A percentile compares a stretch with the other conserved stretches of the same genome.
These are phyloP conservation scores for Melanotaenia duboulayi DNA, from an alignment of 2,113 vertebrate genomes.

Conservation along the genomic window DNA sequence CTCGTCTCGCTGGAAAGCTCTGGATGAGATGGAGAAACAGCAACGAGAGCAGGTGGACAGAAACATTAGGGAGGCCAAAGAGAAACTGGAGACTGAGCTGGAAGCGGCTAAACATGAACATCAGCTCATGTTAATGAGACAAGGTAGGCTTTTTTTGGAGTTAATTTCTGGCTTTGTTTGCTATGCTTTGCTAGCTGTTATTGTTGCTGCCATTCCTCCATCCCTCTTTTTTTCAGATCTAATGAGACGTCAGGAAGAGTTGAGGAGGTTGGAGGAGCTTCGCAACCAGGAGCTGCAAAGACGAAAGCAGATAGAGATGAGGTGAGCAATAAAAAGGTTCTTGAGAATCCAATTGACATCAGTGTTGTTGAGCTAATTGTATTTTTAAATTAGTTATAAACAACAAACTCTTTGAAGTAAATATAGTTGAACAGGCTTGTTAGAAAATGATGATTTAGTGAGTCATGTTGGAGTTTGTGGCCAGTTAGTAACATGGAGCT, in stretches of 20 bases:
- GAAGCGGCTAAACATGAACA: constrained; percentile 97
- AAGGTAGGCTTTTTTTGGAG: constrained; percentile 81
- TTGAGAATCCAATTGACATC: not conserved
- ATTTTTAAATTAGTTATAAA: too few relatives aligned
- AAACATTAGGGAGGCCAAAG: constrained; percentile 95
- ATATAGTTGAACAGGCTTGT: too few relatives aligned
- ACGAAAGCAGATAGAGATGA: constrained; percentile 96
- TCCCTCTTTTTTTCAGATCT: constrained; percentile 84
- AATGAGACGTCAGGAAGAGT: constrained; percentile 96
- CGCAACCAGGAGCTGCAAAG: constrained; percentile 97
- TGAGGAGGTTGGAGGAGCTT: constrained; percentile 95
- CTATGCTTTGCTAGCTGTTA: too few relatives aligned
- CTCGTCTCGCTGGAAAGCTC: constrained; percentile 96
- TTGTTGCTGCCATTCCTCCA: too few relatives aligned
- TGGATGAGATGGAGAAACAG: constrained; percentile 97
- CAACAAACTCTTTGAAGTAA: too few relatives aligned
- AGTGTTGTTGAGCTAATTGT: too few relatives aligned
- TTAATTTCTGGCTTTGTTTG: not conserved
- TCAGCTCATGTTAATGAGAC: constrained; percentile 98
- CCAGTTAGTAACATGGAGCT: too few relatives aligned
- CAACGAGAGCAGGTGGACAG: constrained; percentile 94
- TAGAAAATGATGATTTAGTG: too few relatives aligned
- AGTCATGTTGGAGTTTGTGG: too few relatives aligned
- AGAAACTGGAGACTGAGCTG: constrained; percentile 98
- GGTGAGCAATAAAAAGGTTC: constrained; percentile 76